Evolutionary conservation across 1,140 invertebrate species (phyloP), one percentile per base, ranked within the genome.

Genomic region (Cydia amplana): DNA sequence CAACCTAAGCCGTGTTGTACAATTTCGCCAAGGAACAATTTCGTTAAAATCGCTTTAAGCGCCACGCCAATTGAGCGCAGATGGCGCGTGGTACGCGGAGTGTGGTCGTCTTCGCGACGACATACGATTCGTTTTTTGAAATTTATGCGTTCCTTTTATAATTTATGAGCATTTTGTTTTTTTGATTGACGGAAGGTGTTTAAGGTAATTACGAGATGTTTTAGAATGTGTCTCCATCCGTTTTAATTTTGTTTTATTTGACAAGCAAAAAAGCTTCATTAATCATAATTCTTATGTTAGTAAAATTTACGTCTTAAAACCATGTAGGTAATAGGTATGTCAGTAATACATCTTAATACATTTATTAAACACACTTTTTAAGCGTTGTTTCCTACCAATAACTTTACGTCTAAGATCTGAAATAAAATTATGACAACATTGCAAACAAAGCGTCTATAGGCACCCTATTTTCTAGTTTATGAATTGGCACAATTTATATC

Each of bases 31-130:
- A 78, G 80, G 79, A 88, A 89, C 85, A 87, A 91, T 87, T 87
- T 85, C 85, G 81, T 86, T 88, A 86, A 51, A 86, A 84, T 80
- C 82, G 81, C 80, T 72, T 72, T 72, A 74, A 43, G 81, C 83
- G 85, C 83, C 75, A 87, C 88, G 90, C 85, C 90, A 90, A 89
- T 91, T 90, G 87, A 83, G 74, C 80, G 81, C 87, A 86, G 84
- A 91, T 91, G 87, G 88, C 67, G 84, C 90, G 84, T 91, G 78
- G 76, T 73, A 77, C 83, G 76, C 82, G 81, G 84, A 76, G 86
- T 89, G 89, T 90, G 90, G 90, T 85, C 90, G 63, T 79, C 87
- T 79, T 87, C 85, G 83, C 74, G 78, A 77, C 81, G 83, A 82
- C 85, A 83, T 85, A 20, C 80, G 83, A 72, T 84, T 82, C 78